Evolutionary conservation across 2,797 vertebrate species (phyloP).

Genomic region (Poecilia wingei): DNA sequence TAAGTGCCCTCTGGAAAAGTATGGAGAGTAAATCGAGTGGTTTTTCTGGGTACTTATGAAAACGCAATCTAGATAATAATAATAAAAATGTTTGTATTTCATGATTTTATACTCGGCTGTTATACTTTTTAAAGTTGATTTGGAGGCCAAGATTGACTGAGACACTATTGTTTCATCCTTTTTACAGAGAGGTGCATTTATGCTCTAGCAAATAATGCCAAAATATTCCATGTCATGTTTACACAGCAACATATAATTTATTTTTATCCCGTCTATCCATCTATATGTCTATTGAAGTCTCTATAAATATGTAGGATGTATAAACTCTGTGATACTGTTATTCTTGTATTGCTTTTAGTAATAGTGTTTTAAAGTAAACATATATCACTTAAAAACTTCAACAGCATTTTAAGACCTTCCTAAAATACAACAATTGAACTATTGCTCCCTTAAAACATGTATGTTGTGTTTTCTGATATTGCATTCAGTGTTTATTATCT

Average conservation of each 20-base stretch:
- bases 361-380: not conserved
- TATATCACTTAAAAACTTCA: not conserved
- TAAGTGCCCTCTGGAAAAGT: not conserved
- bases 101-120: not conserved
- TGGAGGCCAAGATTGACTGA: not conserved
- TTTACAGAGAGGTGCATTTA: not conserved
- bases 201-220: not conserved
- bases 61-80: not conserved
- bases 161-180: not conserved
- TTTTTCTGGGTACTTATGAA: not conserved
- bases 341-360: not conserved
- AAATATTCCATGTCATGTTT: not conserved
- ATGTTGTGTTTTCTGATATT: not conserved
- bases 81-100: not conserved
- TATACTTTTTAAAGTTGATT: not conserved
- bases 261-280: not conserved
- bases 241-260: not conserved
- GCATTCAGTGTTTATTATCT: not conserved
- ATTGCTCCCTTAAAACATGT: not conserved
- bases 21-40: not conserved
- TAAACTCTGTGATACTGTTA: not conserved
- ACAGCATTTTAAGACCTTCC: not conserved
- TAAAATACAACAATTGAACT: not conserved
- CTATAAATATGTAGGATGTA: not conserved
- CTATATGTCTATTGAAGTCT: not conserved